Evolutionary conservation across 2,888 invertebrate genomes (phyloP).

Genomic region (Drosophila paramelanica): DNA sequence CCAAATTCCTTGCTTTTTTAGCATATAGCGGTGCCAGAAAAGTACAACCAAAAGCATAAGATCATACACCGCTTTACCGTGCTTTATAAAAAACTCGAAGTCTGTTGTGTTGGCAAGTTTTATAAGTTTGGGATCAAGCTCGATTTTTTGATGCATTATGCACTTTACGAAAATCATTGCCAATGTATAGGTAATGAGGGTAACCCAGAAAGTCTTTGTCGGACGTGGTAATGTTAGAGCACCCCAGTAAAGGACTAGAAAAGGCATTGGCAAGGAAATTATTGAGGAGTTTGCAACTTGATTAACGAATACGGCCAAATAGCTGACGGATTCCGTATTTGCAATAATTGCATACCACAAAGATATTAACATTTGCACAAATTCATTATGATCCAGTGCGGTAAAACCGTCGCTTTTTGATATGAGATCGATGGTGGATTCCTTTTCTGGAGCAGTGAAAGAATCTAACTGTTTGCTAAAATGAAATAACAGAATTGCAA

Average conservation of each 20-base stretch:
- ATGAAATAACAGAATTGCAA: not conserved
- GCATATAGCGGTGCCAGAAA: constrained; percentile 94
- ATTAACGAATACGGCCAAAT: constrained; percentile 96
- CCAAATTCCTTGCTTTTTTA: constrained; percentile 68
- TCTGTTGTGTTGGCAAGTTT: constrained; percentile 93
- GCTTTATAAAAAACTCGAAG: constrained; percentile 94
- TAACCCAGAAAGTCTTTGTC: constrained; percentile 98
- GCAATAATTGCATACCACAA: constrained; percentile 81
- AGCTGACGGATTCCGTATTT: constrained; percentile 95
- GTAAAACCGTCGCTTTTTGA: constrained; percentile 81
- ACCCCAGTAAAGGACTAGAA: constrained; percentile 98
- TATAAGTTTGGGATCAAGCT: constrained; percentile 92
- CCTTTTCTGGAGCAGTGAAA: not conserved
- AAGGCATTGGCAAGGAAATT: constrained; percentile 94
- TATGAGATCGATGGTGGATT: not conserved
- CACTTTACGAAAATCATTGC: constrained; percentile 97
- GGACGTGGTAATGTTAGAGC: constrained; percentile 97
- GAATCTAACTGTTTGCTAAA: constrained; percentile 40
- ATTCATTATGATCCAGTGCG: constrained; percentile 82
- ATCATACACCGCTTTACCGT: constrained; percentile 95
- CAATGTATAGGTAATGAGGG: constrained; percentile 98
- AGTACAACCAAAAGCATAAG: constrained; percentile 94
- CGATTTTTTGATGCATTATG: constrained; percentile 96
- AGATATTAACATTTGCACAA: constrained; percentile 78
- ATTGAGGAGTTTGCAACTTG: constrained; percentile 95